Conservation (phyloP, 2,888 invertebrate species). For the Autographa gamma region DNA sequence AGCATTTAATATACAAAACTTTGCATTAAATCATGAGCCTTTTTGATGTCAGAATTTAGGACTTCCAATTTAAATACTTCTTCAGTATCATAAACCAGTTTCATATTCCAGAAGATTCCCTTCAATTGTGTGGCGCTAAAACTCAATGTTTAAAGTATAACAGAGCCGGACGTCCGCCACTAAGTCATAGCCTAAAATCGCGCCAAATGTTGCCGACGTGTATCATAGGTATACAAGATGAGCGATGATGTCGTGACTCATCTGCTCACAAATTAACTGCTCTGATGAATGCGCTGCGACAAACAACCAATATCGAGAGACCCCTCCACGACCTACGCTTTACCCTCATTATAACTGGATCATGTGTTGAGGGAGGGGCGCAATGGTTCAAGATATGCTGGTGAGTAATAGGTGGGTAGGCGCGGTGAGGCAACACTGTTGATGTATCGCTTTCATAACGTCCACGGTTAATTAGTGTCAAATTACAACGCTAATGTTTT, state of each 20-base stretch:
- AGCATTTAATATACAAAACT: no score
- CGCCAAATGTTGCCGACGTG: slow-evolving; percentile 78
- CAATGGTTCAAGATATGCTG: slow-evolving; percentile 63
- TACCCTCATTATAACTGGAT: slow-evolving; percentile 45
- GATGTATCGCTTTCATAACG: slow-evolving; percentile 85
- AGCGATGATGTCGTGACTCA: slow-evolving; percentile 86
- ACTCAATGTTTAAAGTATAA: not conserved
- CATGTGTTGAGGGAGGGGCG: slow-evolving; percentile 46
- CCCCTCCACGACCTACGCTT: slow-evolving; percentile 51
- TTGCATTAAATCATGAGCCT: no score
- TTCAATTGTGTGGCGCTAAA: not conserved
- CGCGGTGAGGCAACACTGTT: slow-evolving; percentile 76
- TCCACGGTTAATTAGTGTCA: slow-evolving; percentile 84
- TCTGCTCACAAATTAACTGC: slow-evolving; percentile 87
- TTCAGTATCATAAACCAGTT: not conserved
- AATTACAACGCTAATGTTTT: slow-evolving; percentile 83
- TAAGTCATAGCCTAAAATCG: slow-evolving; percentile 51
- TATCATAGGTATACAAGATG: slow-evolving; percentile 77
- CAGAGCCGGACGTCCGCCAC: slow-evolving; percentile 22
- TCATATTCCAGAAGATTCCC: not conserved
- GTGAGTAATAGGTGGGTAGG: slow-evolving; percentile 74
- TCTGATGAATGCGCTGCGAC: slow-evolving; percentile 83
- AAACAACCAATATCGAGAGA: slow-evolving; percentile 68
- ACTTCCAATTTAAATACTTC: not conserved
- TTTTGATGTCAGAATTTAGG: no score